A percentile compares a stretch with the other conserved stretches of the same genome.
These are phyloP conservation scores for Tamandua tetradactyla DNA, from an alignment of 2,797 vertebrate species.

Conservation along the genomic window DNA sequence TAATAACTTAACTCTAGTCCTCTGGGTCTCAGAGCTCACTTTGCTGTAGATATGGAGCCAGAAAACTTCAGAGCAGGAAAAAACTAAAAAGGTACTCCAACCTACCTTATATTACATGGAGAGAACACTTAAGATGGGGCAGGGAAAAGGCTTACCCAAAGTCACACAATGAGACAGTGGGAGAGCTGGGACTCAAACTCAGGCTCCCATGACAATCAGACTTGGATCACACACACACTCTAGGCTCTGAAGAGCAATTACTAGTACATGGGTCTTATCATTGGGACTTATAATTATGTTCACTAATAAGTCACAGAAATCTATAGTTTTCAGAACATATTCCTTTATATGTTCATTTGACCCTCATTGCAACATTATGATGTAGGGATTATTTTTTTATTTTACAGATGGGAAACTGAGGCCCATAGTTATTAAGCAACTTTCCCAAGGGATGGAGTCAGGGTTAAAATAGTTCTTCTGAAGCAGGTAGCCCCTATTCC, in stretches of 20 bases:
- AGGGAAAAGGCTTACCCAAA: background rate
- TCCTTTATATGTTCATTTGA: background rate
- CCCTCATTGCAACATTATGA: background rate
- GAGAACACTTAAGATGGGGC: background rate
- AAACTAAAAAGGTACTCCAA: background rate
- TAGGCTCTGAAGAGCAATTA: background rate
- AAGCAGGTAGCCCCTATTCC: background rate
- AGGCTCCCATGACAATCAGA: background rate
- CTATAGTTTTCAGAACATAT: background rate
- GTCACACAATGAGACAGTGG: rapidly evolving
- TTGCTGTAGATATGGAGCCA: background rate
- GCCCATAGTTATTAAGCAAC: background rate
- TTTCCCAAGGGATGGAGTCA: background rate
- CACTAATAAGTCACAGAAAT: background rate
- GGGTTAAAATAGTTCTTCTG: background rate
- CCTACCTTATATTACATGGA: background rate
- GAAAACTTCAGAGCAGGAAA: background rate
- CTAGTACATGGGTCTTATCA: background rate
- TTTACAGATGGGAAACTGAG: background rate
- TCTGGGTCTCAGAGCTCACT: background rate
- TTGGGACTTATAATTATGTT: background rate
- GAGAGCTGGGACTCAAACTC: background rate
- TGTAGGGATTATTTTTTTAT: background rate
- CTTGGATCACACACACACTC: background rate
- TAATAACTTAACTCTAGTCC: background rate